Evolutionary conservation across 1,140 invertebrate genomes (phyloP), one percentile per base, ranked within the genome.

Genomic region (Brachionus paranguensis): DNA sequence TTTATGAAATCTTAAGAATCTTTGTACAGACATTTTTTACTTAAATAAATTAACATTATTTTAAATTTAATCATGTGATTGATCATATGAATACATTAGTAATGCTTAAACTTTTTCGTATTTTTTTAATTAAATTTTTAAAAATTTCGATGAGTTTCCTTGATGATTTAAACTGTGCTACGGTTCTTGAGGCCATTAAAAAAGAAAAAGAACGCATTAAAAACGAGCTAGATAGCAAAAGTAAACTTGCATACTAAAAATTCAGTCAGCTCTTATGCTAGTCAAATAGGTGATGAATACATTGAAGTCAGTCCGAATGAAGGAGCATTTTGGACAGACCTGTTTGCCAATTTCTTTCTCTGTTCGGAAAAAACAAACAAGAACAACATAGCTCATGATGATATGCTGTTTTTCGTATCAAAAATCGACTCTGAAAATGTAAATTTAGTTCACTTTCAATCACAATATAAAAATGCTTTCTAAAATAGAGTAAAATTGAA

Each of bases 341-440:
- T 98, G 78, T 98, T 98, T 90, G 94, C 96, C 60, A 91, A 95
- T 6, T 94, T 97, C 91, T 98, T 98, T 89, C 90, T 97, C 8
- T 96, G 96, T 87, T 94, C 95, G 91, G 91, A 92, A 72, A 93
- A 94, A 86, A 86, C 87, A 45, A 83, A 79, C 11, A 84, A 86
- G 14, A 92, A 92, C 86, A 87, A 88, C 86, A 92, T 93, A 55
- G 95, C 95, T 88, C 93, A 94, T 86, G 96, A 98, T 90, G 96
- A 98, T 89, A 92, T 98, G 86, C 89, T 98, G 68, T 98, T 98
- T 90, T 98, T 97, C 90, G 95, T 98, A 41, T 84, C 83, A 29
- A 76, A 24, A 76, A 37, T 84, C 14, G 43, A 41, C 20, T 45
- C 70, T 55, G 70, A 84, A 53, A 24, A 53, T 33, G 70, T 74